Evolutionary conservation across 2,888 invertebrate species (phyloP).

Genomic region (Hirudinaria manillensis): DNA sequence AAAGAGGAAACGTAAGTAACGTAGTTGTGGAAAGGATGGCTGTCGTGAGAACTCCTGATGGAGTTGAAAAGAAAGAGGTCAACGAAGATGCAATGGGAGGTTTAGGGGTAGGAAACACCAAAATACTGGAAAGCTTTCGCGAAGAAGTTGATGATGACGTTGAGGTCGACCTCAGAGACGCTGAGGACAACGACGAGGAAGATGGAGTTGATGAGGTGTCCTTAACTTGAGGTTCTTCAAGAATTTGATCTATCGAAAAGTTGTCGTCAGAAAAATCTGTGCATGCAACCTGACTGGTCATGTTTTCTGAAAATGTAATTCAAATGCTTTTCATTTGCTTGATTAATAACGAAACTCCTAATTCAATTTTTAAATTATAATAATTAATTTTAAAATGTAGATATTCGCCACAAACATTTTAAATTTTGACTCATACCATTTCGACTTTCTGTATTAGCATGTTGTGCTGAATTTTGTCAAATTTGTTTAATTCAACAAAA

Average conservation of each 20-base stretch:
- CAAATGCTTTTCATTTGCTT: not conserved
- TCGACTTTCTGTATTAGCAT: too few species aligned
- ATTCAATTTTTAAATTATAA: not conserved
- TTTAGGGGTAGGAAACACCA: not conserved
- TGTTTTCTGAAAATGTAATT: not conserved
- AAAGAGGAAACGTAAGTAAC: slow-evolving; percentile 4
- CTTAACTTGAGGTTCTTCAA: not conserved
- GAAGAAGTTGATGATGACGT: slow-evolving; percentile 5
- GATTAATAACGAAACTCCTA: not conserved
- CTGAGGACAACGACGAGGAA: not conserved
- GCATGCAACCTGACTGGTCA: slow-evolving; percentile 4
- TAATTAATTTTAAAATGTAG: not conserved
- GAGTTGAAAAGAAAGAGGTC: slow-evolving; percentile 1
- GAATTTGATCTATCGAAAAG: not conserved
- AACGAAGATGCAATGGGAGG: not conserved
- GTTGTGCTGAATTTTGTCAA: too few species aligned
- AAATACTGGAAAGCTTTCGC: not conserved
- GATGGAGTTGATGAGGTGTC: not conserved
- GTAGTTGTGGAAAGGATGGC: slow-evolving; percentile 15
- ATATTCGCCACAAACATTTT: not conserved
- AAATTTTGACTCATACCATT: too few species aligned
- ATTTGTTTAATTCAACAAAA: too few species aligned
- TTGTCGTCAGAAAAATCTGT: slow-evolving; percentile 1
- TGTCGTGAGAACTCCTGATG: not conserved
- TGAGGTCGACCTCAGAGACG: not conserved